A percentile compares a stretch with the other conserved stretches of the same genome.
Conservation (phyloP, 2,888 invertebrate genomes). For the Metalampra italica region DNA sequence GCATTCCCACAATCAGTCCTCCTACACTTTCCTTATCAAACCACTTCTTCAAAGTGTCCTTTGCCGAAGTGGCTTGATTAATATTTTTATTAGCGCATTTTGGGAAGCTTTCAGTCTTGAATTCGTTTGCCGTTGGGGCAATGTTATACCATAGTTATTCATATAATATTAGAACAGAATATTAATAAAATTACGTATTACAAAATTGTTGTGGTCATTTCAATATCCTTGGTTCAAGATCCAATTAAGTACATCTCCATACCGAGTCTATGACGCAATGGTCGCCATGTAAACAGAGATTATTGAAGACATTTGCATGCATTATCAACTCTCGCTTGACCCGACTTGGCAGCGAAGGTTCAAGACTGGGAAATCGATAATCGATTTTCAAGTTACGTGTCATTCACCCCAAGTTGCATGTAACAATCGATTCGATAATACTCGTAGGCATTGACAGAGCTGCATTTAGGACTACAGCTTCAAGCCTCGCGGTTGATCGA, state of each 20-base stretch:
- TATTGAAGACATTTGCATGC: constrained; percentile 3
- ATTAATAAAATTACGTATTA: too few relatives aligned
- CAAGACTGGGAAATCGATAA: constrained; percentile 6
- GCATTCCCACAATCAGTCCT: too few relatives aligned
- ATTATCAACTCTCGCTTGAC: not conserved
- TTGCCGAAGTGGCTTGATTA: too few relatives aligned
- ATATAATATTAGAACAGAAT: too few relatives aligned
- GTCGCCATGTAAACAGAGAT: not conserved
- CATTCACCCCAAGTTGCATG: constrained; percentile 27
- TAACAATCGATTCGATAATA: constrained; percentile 21
- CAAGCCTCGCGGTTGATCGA: too few relatives aligned
- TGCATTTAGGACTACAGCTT: not conserved
- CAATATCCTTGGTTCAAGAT: not conserved
- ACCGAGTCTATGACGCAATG: not conserved
- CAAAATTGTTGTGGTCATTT: not conserved
- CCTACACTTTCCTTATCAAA: too few relatives aligned
- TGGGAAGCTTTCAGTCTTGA: too few relatives aligned
- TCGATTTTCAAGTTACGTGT: constrained; percentile 26
- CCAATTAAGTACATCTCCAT: not conserved
- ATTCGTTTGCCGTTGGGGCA: too few relatives aligned
- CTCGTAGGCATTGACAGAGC: not conserved
- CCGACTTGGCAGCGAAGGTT: not conserved
- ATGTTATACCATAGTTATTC: too few relatives aligned
- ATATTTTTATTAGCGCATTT: too few relatives aligned
- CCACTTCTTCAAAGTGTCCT: too few relatives aligned